Evolutionary conservation across 2,888 invertebrate genomes (phyloP).

Genomic region (Endotricha flammealis): DNA sequence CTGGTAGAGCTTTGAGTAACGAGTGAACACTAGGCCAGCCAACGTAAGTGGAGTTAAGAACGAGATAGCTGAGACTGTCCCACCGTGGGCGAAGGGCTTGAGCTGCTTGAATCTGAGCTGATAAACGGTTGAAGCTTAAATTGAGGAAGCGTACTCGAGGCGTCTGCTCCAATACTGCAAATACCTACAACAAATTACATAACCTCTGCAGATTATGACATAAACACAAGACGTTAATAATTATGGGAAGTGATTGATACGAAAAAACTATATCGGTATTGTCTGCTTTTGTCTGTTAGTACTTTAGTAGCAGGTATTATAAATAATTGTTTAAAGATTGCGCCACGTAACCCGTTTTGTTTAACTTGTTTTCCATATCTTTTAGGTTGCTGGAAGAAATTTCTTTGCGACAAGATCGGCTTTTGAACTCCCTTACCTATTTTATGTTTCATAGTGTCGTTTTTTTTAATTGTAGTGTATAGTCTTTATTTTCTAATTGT

Average conservation of each 20-base stretch:
- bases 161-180: conserved; percentile 91
- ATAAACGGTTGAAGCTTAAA: conserved; percentile 91
- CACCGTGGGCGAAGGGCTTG: conserved; percentile 66
- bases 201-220: neutral
- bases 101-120: conserved; percentile 82
- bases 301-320: too few species aligned
- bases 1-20: conserved; percentile 85
- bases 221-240: neutral
- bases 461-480: too few species aligned
- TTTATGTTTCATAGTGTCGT: too few species aligned
- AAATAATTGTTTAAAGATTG: too few species aligned
- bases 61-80: conserved; percentile 85
- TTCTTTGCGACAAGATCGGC: too few species aligned
- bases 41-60: conserved; percentile 91
- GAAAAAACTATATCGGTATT: neutral
- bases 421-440: too few species aligned
- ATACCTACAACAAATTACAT: conserved; percentile 77
- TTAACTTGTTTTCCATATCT: too few species aligned
- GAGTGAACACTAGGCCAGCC: conserved; percentile 90
- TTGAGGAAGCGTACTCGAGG: conserved; percentile 94
- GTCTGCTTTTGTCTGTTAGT: too few species aligned
- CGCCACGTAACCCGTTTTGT: too few species aligned
- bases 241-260: conserved; percentile 4
- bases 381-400: too few species aligned
- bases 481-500: too few species aligned